Evolutionary conservation across 1,140 invertebrate genomes (phyloP).

Genomic region (Oedothorax gibbosus): DNA sequence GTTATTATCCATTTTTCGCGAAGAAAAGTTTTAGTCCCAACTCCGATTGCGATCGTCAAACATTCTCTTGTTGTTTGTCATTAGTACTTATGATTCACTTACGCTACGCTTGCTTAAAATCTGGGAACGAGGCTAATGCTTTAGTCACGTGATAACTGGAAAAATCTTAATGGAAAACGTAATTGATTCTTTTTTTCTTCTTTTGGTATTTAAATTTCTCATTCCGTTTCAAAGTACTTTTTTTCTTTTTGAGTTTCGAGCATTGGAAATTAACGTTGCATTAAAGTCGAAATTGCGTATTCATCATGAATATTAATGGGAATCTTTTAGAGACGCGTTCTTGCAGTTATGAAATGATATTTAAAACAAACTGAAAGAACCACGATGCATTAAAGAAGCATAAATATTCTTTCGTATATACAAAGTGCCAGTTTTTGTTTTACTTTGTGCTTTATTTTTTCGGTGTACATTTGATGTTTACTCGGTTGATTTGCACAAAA

Average conservation of each 20-base stretch:
- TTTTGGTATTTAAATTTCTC: slow-evolving; percentile 37
- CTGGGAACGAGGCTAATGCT: slow-evolving; percentile 53
- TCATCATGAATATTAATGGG: slow-evolving; percentile 59
- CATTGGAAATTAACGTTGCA: slow-evolving; percentile 58
- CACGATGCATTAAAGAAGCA: slow-evolving; percentile 47
- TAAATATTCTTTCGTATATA: slow-evolving; percentile 15
- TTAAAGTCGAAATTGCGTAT: slow-evolving; percentile 55
- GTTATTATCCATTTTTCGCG: slow-evolving; percentile 58
- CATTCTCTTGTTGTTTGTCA: slow-evolving; percentile 55
- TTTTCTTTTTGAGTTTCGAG: slow-evolving; percentile 6
- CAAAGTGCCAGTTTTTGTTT: slow-evolving; percentile 9
- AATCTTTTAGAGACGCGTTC: slow-evolving; percentile 41
- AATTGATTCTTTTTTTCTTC: slow-evolving; percentile 55
- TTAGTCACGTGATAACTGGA: slow-evolving; percentile 42
- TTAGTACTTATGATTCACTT: slow-evolving; percentile 61
- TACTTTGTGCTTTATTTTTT: background rate
- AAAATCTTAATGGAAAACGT: slow-evolving; percentile 60
- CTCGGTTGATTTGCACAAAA: slow-evolving; percentile 41
- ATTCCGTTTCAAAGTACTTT: slow-evolving; percentile 3
- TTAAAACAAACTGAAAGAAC: slow-evolving; percentile 58
- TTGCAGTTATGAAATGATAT: slow-evolving; percentile 54
- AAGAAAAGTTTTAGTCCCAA: slow-evolving; percentile 44
- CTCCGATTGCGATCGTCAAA: slow-evolving; percentile 46
- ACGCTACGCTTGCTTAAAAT: slow-evolving; percentile 56
- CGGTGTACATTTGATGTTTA: background rate